Evolutionary conservation across 2,113 vertebrate species (phyloP).

Genomic region (Dicaeum eximium): DNA sequence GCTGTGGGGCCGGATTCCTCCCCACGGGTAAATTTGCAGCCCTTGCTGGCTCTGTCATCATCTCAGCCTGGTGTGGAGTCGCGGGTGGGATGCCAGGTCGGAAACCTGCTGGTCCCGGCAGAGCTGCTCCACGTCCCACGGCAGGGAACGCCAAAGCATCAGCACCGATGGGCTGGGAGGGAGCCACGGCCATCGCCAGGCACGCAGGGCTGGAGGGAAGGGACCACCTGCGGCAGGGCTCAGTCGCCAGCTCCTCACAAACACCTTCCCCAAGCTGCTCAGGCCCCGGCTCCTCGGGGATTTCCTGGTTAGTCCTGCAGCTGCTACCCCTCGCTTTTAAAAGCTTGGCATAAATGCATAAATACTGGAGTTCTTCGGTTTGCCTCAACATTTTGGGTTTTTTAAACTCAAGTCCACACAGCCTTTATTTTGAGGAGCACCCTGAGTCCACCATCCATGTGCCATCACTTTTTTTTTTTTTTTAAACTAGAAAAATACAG

Average conservation of each 20-base stretch:
- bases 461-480: not conserved
- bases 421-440: not conserved
- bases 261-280: constrained; percentile 40
- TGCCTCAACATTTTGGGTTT: not conserved
- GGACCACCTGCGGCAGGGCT: constrained; percentile 6
- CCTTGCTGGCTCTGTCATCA: not conserved
- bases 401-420: not conserved
- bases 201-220: not conserved
- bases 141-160: not conserved
- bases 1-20: not conserved
- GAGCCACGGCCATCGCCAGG: not conserved
- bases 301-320: constrained; percentile 23
- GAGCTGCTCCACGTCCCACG: not conserved
- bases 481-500: not conserved
- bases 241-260: constrained; percentile 37
- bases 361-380: not conserved
- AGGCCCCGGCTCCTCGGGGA: not conserved
- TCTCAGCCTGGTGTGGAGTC: not conserved
- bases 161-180: not conserved
- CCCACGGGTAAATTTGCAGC: accelerated
- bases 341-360: not conserved
- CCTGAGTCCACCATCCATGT: not conserved
- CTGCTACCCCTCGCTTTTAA: not conserved
- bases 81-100: not conserved
- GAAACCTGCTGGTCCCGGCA: not conserved